Evolutionary conservation across 2,888 invertebrate species (phyloP).

Genomic region (Harpagoxenus sublaevis): DNA sequence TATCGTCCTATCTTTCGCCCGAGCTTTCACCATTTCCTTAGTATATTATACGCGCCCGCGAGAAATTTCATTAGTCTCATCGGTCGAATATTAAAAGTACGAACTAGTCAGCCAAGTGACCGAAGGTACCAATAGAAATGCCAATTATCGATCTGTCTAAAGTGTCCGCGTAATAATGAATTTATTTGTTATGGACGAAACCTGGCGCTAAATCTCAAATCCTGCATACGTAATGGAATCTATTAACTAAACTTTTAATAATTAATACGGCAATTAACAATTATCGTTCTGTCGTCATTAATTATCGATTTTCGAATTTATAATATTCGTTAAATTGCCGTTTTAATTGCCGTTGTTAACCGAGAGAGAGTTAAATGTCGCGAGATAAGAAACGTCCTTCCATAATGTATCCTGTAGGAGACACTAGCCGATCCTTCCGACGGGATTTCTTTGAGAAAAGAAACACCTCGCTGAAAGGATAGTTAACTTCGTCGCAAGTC

Average conservation of each 20-base stretch:
- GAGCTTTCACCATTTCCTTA: not conserved
- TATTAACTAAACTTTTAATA: constrained; percentile 26
- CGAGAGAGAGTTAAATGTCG: not conserved
- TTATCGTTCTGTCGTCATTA: constrained; percentile 3
- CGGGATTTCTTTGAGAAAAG: not conserved
- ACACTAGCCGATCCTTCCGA: constrained; percentile 17
- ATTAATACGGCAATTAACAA: constrained; percentile 24
- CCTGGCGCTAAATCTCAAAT: constrained; percentile 7
- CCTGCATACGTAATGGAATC: not conserved
- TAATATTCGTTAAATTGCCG: not conserved
- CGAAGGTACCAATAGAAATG: not conserved
- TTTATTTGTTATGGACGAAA: constrained; percentile 19
- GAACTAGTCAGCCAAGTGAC: not conserved
- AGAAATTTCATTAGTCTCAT: constrained; percentile 16
- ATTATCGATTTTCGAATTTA: constrained; percentile 20
- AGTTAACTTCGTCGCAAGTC: constrained; percentile 53
- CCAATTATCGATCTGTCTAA: not conserved
- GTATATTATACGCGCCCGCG: not conserved
- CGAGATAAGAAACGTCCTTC: not conserved
- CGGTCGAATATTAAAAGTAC: constrained; percentile 23
- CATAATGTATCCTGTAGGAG: constrained; percentile 9
- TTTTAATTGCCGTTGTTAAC: not conserved
- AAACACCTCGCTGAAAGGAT: constrained; percentile 20
- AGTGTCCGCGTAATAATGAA: constrained; percentile 16
- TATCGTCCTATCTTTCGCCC: constrained; percentile 18